A percentile compares a stretch with the other conserved stretches of the same genome.
Evolutionary conservation across 2,797 vertebrate genomes (phyloP).

Genomic region (Hemibagrus guttatus): DNA sequence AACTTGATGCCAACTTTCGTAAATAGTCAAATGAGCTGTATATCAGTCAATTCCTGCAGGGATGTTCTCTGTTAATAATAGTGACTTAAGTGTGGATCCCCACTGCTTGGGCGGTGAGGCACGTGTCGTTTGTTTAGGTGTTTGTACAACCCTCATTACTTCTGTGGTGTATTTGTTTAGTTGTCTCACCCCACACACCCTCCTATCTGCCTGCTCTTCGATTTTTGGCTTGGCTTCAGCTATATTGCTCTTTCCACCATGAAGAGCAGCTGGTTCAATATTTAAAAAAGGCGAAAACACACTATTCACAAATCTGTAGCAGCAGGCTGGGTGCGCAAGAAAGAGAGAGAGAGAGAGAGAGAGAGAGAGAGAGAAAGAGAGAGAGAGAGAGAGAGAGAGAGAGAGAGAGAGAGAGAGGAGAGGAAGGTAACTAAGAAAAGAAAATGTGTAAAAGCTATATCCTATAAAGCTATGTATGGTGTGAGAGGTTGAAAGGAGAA

Average conservation of each 20-base stretch:
- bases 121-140: slow-evolving; percentile 72
- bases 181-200: slow-evolving; percentile 64
- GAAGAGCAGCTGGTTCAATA: slow-evolving; percentile 98
- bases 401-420: slow-evolving; percentile 69
- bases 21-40: slow-evolving; percentile 20
- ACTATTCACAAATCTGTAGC: slow-evolving; percentile 80
- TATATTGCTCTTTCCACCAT: slow-evolving; percentile 81
- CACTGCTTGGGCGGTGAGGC: slow-evolving; percentile 69
- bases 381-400: slow-evolving; percentile 66
- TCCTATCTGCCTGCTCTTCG: slow-evolving; percentile 65
- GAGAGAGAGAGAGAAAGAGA: slow-evolving; percentile 68
- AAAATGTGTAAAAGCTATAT: not conserved
- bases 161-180: slow-evolving; percentile 81
- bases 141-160: slow-evolving; percentile 82
- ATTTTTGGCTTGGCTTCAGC: slow-evolving; percentile 75
- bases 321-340: slow-evolving; percentile 59
- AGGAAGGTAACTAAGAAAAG: slow-evolving; percentile 39
- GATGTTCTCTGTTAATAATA: slow-evolving; percentile 53
- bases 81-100: slow-evolving; percentile 72
- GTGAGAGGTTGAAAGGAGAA: slow-evolving; percentile 17
- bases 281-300: slow-evolving; percentile 67
- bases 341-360: slow-evolving; percentile 69
- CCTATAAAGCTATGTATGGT: not conserved
- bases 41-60: slow-evolving; percentile 31
- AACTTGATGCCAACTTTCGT: not conserved